Evolutionary conservation across 2,888 invertebrate genomes (phyloP).

Genomic region (Epinotia ramella): DNA sequence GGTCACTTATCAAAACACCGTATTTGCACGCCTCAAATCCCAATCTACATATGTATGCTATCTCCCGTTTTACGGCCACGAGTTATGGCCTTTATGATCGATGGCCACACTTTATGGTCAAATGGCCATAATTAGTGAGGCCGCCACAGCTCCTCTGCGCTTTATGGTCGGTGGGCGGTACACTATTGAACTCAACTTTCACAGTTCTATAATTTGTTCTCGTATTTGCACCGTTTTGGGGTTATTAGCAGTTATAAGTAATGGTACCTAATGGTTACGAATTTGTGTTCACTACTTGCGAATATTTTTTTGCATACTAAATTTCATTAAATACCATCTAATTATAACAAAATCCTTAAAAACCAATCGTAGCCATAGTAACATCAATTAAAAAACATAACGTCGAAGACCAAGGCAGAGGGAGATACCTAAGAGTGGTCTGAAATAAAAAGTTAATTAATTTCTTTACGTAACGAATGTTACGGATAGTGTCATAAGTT

Average conservation of each 20-base stretch:
- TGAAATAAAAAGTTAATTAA: neutral
- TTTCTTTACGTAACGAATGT: neutral
- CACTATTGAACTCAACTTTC: slow-evolving; percentile 62
- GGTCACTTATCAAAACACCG: slow-evolving; percentile 44
- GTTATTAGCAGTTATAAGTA: slow-evolving; percentile 11
- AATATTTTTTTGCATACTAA: neutral
- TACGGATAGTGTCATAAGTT: neutral
- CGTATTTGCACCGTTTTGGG: slow-evolving; percentile 17
- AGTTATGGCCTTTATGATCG: slow-evolving; percentile 79
- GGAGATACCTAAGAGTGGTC: too few species aligned
- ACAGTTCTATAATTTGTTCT: slow-evolving; percentile 49
- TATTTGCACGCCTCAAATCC: slow-evolving; percentile 63
- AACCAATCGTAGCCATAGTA: neutral
- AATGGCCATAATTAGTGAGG: slow-evolving; percentile 76
- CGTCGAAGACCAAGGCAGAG: too few species aligned
- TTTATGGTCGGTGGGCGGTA: slow-evolving; percentile 62
- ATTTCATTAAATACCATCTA: neutral
- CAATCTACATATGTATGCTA: slow-evolving; percentile 51
- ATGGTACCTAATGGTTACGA: neutral
- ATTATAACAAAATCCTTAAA: neutral
- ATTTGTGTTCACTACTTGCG: neutral
- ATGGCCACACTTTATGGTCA: slow-evolving; percentile 76
- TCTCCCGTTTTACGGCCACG: slow-evolving; percentile 63
- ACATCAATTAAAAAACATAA: neutral
- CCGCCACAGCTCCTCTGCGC: slow-evolving; percentile 60